These are phyloP conservation scores for Sula dactylatra DNA, from an alignment of 2,113 vertebrate genomes.

Conservation along the genomic window DNA sequence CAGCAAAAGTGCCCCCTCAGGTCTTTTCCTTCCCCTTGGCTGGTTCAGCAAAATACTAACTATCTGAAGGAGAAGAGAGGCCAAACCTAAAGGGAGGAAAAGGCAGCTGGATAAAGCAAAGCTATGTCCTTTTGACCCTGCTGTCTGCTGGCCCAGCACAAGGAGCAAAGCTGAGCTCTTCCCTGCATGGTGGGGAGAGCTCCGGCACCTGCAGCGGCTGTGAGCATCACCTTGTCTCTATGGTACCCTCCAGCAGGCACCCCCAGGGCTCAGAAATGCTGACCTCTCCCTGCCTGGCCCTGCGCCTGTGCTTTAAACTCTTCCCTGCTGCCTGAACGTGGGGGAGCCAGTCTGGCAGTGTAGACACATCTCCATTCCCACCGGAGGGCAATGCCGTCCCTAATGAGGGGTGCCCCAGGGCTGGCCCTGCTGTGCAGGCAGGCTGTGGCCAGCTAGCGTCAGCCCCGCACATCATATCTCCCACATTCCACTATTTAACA, in stretches of 20 bases:
- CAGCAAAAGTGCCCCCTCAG: not conserved
- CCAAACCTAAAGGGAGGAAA: not conserved
- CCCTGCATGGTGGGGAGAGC: not conserved
- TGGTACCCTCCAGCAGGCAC: not conserved
- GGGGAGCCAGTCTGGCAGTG: fast-evolving
- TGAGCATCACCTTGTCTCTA: not conserved
- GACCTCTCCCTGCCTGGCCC: not conserved
- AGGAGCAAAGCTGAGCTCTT: not conserved
- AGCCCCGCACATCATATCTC: not conserved
- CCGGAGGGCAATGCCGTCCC: fast-evolving
- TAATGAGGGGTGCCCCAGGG: not conserved
- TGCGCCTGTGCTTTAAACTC: not conserved
- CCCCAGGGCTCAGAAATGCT: fast-evolving
- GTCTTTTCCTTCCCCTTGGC: not conserved
- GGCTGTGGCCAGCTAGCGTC: not conserved
- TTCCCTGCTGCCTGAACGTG: not conserved
- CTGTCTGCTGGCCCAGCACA: not conserved
- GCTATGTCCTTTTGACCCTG: not conserved
- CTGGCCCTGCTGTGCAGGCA: not conserved
- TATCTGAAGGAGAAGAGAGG: not conserved
- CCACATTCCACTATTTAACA: not conserved
- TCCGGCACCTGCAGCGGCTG: not conserved
- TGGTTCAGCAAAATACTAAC: not conserved
- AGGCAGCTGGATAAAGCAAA: not conserved
- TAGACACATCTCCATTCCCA: not conserved